Evolutionary conservation across 2,888 invertebrate species (phyloP).

Genomic region (Octodonta nipae): DNA sequence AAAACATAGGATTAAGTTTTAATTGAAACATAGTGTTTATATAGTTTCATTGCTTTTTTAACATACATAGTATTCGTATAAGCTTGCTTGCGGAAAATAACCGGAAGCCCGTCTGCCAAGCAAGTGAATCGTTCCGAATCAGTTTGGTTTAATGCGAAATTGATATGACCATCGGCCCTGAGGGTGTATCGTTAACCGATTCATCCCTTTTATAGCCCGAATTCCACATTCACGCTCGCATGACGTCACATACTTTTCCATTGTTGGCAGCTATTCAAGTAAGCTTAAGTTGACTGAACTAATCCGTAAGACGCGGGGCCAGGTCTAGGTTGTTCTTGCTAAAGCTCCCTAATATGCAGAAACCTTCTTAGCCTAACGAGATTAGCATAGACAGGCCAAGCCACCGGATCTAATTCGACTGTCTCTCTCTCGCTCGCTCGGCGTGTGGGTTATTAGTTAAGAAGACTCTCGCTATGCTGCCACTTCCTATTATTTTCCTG

Average conservation of each 20-base stretch:
- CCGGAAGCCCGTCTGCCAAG: no score
- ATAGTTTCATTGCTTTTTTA: no score
- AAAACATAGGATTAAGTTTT: no score
- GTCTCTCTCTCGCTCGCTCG: constrained; percentile 4
- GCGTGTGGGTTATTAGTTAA: background rate
- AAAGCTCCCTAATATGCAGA: constrained; percentile 57
- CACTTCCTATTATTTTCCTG: background rate
- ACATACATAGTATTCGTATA: no score
- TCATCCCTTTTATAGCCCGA: no score
- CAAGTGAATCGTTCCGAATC: no score
- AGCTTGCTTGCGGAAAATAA: no score
- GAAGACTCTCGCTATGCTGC: background rate
- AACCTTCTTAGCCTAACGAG: constrained; percentile 62
- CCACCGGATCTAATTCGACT: constrained; percentile 4
- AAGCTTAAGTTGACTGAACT: constrained; percentile 39
- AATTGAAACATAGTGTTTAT: no score
- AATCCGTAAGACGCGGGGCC: constrained; percentile 49
- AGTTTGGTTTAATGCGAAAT: no score
- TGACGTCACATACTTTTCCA: constrained; percentile 29
- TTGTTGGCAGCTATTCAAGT: constrained; percentile 36
- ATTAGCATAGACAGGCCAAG: constrained; percentile 42
- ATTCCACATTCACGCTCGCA: no score
- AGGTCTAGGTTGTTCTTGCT: constrained; percentile 34
- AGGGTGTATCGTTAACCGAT: no score
- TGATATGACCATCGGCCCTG: no score